These are phyloP conservation scores for Tachuris rubrigastra DNA, from an alignment of 2,113 vertebrate genomes.

Conservation along the genomic window DNA sequence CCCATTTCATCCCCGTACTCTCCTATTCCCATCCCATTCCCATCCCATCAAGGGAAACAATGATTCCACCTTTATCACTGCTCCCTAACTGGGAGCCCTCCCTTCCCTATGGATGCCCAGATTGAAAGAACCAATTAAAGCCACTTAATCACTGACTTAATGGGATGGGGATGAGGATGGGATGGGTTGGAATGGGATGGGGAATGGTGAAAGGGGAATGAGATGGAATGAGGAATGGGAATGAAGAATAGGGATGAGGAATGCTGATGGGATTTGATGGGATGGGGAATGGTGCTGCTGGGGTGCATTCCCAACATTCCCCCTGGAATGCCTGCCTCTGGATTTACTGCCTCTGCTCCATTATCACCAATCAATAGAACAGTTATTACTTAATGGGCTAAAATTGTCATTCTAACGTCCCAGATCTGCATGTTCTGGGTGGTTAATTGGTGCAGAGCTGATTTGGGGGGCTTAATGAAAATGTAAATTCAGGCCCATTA, in stretches of 20 bases:
- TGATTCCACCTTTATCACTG: not conserved
- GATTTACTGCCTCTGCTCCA: slow-evolving; percentile 35
- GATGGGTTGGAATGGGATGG: too few species aligned
- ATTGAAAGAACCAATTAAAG: not conserved
- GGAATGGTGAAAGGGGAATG: too few species aligned
- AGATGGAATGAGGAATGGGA: too few species aligned
- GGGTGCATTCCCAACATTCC: not conserved
- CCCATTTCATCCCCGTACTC: not conserved
- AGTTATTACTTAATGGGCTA: slow-evolving; percentile 69
- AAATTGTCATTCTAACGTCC: slow-evolving; percentile 47
- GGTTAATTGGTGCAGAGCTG: slow-evolving; percentile 67
- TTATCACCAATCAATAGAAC: slow-evolving; percentile 72
- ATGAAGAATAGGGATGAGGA: not conserved
- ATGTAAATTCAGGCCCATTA: slow-evolving; percentile 68
- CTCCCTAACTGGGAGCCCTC: not conserved
- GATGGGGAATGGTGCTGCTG: not conserved
- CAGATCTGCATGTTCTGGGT: not conserved
- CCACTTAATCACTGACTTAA: not conserved
- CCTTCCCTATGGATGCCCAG: not conserved
- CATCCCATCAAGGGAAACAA: not conserved
- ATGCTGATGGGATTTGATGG: not conserved
- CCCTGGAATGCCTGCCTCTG: not conserved
- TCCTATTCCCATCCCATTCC: not conserved
- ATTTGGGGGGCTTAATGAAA: slow-evolving; percentile 68
- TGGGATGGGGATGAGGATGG: not conserved